phyloP scores from a whole-genome alignment of 2,797 vertebrate species.

The Tympanoctomys barrerae region DNA sequence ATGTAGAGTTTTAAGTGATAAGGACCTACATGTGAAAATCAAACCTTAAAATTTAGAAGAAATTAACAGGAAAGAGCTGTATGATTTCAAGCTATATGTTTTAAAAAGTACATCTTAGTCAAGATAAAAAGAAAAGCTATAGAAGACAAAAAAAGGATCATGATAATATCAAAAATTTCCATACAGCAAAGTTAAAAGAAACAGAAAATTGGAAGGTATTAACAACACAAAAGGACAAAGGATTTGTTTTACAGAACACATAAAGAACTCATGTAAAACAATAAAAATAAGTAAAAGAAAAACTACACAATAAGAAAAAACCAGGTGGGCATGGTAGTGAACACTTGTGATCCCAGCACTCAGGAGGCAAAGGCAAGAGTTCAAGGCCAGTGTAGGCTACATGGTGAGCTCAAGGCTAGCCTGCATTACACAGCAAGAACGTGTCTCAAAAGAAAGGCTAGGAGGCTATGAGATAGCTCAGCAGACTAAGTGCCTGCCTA shows the following conservation, averaged over 20 bases:
- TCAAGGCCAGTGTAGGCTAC: neutral
- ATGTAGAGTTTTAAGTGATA: neutral
- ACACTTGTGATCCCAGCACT: neutral
- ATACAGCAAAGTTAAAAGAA: neutral
- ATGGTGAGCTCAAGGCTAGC: neutral
- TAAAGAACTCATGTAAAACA: neutral
- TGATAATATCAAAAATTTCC: constrained; percentile 9
- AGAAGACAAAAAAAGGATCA: neutral
- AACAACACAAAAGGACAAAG: neutral
- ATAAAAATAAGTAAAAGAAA: constrained; percentile 26
- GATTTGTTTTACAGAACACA: constrained; percentile 3
- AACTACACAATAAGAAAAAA: neutral
- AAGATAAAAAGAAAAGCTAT: neutral
- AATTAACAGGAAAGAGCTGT: neutral
- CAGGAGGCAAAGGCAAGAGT: neutral
- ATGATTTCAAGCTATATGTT: neutral
- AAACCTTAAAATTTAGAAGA: constrained; percentile 29
- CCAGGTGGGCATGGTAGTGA: neutral
- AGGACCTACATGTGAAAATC: neutral
- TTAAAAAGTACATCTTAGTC: neutral
- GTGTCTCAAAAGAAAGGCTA: neutral
- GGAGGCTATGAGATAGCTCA: too few species aligned
- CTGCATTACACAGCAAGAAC: neutral
- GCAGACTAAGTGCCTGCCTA: too few species aligned
- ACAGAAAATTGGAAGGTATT: neutral